These are phyloP conservation scores for Ispidina lecontei DNA, from an alignment of 2,797 vertebrate species.

Conservation along the genomic window DNA sequence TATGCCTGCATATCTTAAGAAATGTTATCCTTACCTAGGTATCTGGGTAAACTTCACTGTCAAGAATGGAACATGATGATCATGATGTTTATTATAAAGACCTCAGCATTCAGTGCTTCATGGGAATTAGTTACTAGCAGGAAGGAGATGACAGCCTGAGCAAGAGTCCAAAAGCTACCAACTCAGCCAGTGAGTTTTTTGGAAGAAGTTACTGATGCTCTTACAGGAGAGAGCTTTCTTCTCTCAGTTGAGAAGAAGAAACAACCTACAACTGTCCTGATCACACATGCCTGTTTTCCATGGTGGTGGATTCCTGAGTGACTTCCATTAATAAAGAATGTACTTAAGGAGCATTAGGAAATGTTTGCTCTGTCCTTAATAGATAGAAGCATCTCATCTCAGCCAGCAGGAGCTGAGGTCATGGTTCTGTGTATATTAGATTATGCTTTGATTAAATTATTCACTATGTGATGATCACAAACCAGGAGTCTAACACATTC, in stretches of 20 bases:
- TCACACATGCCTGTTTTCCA: neutral
- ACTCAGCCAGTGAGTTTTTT: neutral
- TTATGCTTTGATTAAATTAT: neutral
- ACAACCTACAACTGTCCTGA: neutral
- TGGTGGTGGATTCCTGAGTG: neutral
- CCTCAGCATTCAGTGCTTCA: neutral
- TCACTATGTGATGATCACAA: neutral
- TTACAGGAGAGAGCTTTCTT: neutral
- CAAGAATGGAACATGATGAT: neutral
- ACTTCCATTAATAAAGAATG: neutral
- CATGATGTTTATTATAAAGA: neutral
- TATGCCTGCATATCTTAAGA: neutral
- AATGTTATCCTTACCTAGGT: neutral
- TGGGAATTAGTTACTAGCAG: neutral
- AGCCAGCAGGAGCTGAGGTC: neutral
- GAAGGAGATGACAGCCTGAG: neutral
- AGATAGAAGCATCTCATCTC: neutral
- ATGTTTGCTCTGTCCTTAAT: neutral
- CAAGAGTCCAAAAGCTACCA: neutral
- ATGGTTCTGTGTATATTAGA: neutral
- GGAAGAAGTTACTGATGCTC: neutral
- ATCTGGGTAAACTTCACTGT: neutral
- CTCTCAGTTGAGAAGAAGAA: neutral
- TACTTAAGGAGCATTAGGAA: neutral
- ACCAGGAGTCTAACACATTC: neutral